phyloP scores from a whole-genome alignment of 1,140 invertebrate genomes.

The Drosophila novamexicana region DNA sequence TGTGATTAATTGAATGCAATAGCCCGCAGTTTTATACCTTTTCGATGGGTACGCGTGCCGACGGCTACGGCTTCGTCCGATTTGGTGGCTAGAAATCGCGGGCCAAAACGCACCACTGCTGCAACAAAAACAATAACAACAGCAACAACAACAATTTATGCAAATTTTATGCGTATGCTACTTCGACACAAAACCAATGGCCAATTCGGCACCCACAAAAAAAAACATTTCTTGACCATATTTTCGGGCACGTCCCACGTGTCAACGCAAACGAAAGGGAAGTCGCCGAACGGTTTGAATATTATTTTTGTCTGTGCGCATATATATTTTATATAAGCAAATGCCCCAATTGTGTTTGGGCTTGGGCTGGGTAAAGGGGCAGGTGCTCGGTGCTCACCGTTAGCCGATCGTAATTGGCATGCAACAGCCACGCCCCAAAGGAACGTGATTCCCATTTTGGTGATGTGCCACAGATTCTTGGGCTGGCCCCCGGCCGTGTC shows the following conservation, averaged over 20 bases:
- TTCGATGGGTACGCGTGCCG: slow-evolving; percentile 57
- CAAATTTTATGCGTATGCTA: slow-evolving; percentile 75
- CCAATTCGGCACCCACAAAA: slow-evolving; percentile 15
- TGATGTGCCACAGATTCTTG: slow-evolving; percentile 68
- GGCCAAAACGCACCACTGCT: slow-evolving; percentile 50
- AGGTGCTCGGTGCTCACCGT: slow-evolving; percentile 40
- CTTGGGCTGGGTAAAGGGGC: neutral
- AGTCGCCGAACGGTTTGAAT: slow-evolving; percentile 63
- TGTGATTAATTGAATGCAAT: slow-evolving; percentile 83
- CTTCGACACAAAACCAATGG: slow-evolving; percentile 15
- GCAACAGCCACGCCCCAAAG: slow-evolving; percentile 48
- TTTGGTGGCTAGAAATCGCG: slow-evolving; percentile 76
- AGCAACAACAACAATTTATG: slow-evolving; percentile 59
- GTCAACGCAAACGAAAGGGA: slow-evolving; percentile 80
- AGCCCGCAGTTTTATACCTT: slow-evolving; percentile 76
- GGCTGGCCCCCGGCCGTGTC: neutral
- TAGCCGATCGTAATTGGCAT: slow-evolving; percentile 71
- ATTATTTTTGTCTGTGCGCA: slow-evolving; percentile 59
- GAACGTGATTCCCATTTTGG: slow-evolving; percentile 58
- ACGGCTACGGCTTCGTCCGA: slow-evolving; percentile 51
- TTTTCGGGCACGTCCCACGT: slow-evolving; percentile 73
- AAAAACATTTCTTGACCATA: slow-evolving; percentile 75
- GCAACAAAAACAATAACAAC: slow-evolving; percentile 53
- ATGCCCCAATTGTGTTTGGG: slow-evolving; percentile 64
- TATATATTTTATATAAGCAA: slow-evolving; percentile 74